These are phyloP conservation scores for Steinernema scapterisci DNA, from an alignment of 2,888 invertebrate genomes.

Conservation along the genomic window DNA sequence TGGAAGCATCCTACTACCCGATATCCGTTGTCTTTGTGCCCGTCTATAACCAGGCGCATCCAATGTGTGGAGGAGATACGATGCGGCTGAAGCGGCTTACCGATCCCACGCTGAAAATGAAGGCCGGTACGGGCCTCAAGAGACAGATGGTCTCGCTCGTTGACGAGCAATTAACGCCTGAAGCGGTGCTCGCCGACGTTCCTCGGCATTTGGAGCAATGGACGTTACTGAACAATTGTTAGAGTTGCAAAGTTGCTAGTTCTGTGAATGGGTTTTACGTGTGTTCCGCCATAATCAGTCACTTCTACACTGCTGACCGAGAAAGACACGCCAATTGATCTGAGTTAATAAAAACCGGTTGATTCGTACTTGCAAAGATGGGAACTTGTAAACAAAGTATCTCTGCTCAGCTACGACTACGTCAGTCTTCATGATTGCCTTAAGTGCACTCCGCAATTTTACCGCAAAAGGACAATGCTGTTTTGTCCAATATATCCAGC, in stretches of 20 bases:
- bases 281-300: no score
- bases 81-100: conserved; percentile 34
- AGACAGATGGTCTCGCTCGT: conserved; percentile 7
- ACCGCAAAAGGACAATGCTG: no score
- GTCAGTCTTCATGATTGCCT: no score
- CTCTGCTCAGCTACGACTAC: no score
- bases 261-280: no score
- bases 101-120: conserved; percentile 8
- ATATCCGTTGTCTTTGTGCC: conserved; percentile 57
- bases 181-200: conserved; percentile 15
- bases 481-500: no score
- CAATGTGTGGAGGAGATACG: conserved; percentile 36
- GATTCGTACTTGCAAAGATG: no score
- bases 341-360: no score
- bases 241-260: neutral
- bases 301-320: no score
- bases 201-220: conserved; percentile 19
- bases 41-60: conserved; percentile 46
- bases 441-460: no score
- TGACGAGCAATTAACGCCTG: conserved; percentile 14
- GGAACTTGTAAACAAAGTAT: no score
- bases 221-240: conserved; percentile 12
- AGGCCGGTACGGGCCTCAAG: neutral
- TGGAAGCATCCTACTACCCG: conserved; percentile 54
- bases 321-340: no score